A percentile compares a stretch with the other conserved stretches of the same genome.
Evolutionary conservation across 2,797 vertebrate genomes (phyloP).

Genomic region (Karalla daura): DNA sequence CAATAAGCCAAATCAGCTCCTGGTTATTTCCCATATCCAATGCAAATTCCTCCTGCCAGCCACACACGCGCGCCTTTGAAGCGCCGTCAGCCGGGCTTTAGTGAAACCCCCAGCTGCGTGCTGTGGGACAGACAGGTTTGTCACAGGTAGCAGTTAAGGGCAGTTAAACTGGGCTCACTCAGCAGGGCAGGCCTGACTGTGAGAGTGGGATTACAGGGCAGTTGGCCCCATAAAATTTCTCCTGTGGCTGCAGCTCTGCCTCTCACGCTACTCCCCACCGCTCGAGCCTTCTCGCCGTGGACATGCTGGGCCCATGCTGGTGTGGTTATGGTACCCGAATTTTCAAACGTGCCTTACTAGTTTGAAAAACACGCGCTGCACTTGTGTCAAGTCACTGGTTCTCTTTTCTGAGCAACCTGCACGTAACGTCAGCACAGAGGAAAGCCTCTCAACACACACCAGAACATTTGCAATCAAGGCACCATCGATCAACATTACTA

Average conservation of each 20-base stretch:
- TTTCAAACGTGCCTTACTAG: no score
- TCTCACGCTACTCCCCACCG: slow-evolving; percentile 66
- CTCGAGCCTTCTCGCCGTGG: slow-evolving; percentile 11
- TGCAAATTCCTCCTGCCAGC: slow-evolving; percentile 34
- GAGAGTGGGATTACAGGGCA: slow-evolving; percentile 84
- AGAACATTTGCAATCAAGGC: no score
- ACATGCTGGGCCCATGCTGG: neutral
- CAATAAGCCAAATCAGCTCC: slow-evolving; percentile 10
- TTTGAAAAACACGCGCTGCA: no score
- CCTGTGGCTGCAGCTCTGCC: slow-evolving; percentile 69
- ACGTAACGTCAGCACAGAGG: no score
- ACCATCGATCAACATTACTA: no score
- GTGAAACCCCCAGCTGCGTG: slow-evolving; percentile 70
- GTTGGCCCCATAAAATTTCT: slow-evolving; percentile 80
- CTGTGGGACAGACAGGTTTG: slow-evolving; percentile 71
- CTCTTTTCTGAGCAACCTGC: no score
- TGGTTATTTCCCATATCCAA: slow-evolving; percentile 18
- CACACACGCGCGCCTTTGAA: slow-evolving; percentile 67
- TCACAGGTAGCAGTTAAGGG: slow-evolving; percentile 82
- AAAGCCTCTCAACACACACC: no score
- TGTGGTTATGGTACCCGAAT: no score
- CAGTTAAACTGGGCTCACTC: slow-evolving; percentile 77
- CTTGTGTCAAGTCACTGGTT: no score
- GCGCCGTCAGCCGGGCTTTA: slow-evolving; percentile 47
- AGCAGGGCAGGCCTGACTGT: slow-evolving; percentile 70